These are phyloP conservation scores for Cynaeus angustus DNA, from an alignment of 2,888 invertebrate species.

Conservation along the genomic window DNA sequence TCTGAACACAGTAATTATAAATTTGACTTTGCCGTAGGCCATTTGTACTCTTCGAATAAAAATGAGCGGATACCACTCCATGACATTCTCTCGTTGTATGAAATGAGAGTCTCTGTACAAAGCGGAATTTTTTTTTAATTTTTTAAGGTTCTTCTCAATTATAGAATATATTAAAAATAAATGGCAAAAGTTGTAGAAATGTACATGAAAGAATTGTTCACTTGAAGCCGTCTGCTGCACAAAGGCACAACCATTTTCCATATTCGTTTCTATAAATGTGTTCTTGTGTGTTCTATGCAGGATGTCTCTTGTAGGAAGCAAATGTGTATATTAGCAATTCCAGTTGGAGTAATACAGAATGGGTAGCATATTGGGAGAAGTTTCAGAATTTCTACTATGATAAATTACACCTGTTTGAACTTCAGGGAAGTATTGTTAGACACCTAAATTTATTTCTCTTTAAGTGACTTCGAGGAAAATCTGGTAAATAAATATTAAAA, in stretches of 20 bases:
- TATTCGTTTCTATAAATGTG: background rate
- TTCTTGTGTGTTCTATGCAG: background rate
- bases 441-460: background rate
- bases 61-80: background rate
- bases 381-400: background rate
- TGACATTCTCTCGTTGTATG: background rate
- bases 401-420: background rate
- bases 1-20: constrained; percentile 2
- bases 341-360: background rate
- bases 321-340: background rate
- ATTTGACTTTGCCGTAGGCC: background rate
- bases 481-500: too few species aligned
- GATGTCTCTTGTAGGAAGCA: background rate
- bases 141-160: too few species aligned
- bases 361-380: background rate
- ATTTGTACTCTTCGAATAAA: background rate
- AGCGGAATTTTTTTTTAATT: too few species aligned
- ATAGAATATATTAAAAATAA: background rate
- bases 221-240: background rate
- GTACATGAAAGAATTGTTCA: background rate
- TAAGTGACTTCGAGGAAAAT: background rate
- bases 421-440: background rate
- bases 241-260: background rate
- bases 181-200: background rate
- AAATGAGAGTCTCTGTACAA: background rate